phyloP scores from a whole-genome alignment of 2,888 invertebrate genomes.

The Psylliodes chrysocephalus region DNA sequence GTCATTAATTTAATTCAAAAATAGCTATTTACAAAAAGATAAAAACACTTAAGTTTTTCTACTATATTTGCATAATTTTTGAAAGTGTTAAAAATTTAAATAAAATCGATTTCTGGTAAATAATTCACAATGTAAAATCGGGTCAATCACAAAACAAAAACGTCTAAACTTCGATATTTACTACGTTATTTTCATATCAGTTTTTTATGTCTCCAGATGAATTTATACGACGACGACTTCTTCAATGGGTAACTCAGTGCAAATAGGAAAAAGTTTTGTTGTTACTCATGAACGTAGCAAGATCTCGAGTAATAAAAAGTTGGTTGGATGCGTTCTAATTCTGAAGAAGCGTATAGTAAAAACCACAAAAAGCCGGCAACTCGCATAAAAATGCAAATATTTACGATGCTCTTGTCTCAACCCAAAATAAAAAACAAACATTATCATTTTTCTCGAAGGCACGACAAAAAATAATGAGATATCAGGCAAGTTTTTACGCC shows the following conservation, averaged over 20 bases:
- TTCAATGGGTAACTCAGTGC: constrained; percentile 22
- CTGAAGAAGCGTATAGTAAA: constrained; percentile 57
- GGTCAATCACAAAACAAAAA: background rate
- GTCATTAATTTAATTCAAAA: too few relatives aligned
- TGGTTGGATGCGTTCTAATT: constrained; percentile 56
- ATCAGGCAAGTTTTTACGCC: constrained; percentile 57
- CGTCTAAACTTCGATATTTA: background rate
- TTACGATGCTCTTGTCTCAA: constrained; percentile 50
- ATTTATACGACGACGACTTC: constrained; percentile 16
- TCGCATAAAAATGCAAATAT: constrained; percentile 61
- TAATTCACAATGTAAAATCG: background rate
- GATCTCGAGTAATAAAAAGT: constrained; percentile 44
- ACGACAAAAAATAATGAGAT: constrained; percentile 60
- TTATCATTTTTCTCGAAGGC: constrained; percentile 59
- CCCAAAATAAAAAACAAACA: constrained; percentile 58
- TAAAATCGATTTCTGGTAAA: too few relatives aligned
- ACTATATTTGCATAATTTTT: too few relatives aligned
- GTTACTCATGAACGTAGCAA: constrained; percentile 23
- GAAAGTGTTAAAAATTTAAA: too few relatives aligned
- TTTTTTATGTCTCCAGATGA: constrained; percentile 3
- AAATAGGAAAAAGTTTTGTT: constrained; percentile 43
- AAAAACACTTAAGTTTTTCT: too few relatives aligned
- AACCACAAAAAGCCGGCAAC: constrained; percentile 56
- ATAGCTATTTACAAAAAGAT: too few relatives aligned
- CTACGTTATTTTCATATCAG: constrained; percentile 1